phyloP scores from a whole-genome alignment of 2,113 vertebrate species.

The Macrotis lagotis region DNA sequence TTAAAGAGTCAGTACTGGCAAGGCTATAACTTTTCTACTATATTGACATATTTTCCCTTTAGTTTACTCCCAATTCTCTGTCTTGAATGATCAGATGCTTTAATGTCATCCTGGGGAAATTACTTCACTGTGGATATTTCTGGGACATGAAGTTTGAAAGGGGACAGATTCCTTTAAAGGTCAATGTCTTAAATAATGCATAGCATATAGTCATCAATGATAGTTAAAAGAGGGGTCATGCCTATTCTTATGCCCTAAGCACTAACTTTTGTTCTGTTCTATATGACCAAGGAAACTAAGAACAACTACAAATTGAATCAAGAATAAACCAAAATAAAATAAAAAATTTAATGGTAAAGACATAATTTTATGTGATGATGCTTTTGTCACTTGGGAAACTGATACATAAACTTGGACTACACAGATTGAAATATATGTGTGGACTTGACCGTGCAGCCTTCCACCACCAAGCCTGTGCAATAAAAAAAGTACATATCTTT shows the following conservation, averaged over 20 bases:
- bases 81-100: background rate
- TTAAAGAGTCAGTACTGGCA: background rate
- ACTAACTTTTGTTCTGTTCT: background rate
- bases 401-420: too few relatives aligned
- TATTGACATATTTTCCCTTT: constrained; percentile 1
- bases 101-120: background rate
- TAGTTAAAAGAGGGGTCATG: background rate
- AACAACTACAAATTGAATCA: background rate
- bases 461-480: too few relatives aligned
- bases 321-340: background rate
- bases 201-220: background rate
- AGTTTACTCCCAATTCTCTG: background rate
- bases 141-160: background rate
- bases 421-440: too few relatives aligned
- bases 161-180: background rate
- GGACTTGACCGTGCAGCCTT: too few relatives aligned
- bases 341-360: constrained; percentile 1
- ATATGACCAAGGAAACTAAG: background rate
- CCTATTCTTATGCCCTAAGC: constrained; percentile 23
- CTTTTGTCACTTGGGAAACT: background rate
- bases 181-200: background rate
- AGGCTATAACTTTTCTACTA: background rate
- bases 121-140: background rate
- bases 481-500: too few relatives aligned
- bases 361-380: background rate